Evolutionary conservation across 2,888 invertebrate species (phyloP), one percentile per base, ranked within the genome.

Genomic region (Rhimphoctona megacephalus): DNA sequence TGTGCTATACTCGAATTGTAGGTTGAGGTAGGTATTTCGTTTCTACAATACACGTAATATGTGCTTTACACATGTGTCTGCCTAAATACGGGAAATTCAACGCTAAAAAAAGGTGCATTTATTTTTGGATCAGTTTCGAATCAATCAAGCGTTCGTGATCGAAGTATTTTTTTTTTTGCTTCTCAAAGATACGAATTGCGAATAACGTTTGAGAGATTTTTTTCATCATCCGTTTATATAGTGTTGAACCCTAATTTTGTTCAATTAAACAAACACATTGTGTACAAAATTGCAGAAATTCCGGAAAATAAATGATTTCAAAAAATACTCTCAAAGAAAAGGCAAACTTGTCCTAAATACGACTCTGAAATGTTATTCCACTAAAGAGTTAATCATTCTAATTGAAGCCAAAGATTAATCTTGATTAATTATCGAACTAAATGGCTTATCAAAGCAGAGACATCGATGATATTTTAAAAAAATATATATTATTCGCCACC

Each of bases 1-100:
- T 61, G 70, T 64, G 70, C 57, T 49, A 73, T 69, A 76, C 84
- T 85, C 84, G 66, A 89, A 89, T 30, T 87, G 91, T 89, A 89
- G 87, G 88, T 90, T 90, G 91, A 89, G 90, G 85, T 90, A 89
- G 90, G 88, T 90, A 92, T 90, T 90, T 90, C 91, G 90, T 92
- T 91, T 91, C 90, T 90, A 91, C 91, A 91, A 92, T 92, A 91
- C 90, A 91, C 90, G 90, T 90, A 91, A 81, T 81, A 76, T 70
- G 77, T 57, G 54, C 72, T 77, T 80, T 54, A 67, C 64, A 67
- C 69, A 73, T 54, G 43, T 64, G 61, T 57, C 25, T 69, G 19
- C 17, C 17, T 30, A 17, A 43, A 66, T 64, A 85, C 30, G n/a
- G 70, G 69, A 49, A 33, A 77, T 77, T 77, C 36, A n/a, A 52